phyloP scores from a whole-genome alignment of 2,888 invertebrate genomes.

The Mesochorus sp. region DNA sequence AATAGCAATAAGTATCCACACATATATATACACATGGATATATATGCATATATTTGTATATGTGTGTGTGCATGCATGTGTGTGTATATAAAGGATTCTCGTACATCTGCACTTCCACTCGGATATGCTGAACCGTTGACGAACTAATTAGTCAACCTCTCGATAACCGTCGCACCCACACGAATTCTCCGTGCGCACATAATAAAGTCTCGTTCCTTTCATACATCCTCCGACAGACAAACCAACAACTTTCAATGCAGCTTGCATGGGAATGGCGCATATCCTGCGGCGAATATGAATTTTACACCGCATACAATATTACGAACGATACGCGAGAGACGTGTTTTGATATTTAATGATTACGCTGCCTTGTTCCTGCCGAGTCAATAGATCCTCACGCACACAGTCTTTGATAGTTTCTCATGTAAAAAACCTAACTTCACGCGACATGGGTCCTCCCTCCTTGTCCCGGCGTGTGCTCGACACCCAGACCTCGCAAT shows the following conservation, averaged over 20 bases:
- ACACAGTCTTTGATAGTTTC: constrained; percentile 8
- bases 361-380: background rate
- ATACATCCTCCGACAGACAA: background rate
- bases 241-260: constrained; percentile 4
- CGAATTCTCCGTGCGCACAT: background rate
- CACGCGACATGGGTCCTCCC: too few relatives aligned
- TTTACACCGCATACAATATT: background rate
- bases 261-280: background rate
- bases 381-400: constrained; percentile 7
- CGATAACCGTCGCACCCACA: too few relatives aligned
- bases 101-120: background rate
- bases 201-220: background rate
- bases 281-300: background rate
- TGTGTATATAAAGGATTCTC: background rate
- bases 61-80: too few relatives aligned
- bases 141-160: constrained; percentile 54
- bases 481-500: constrained; percentile 7
- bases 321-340: background rate
- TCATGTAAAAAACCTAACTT: background rate
- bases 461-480: background rate
- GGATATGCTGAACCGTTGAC: constrained; percentile 38
- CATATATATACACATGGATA: too few relatives aligned
- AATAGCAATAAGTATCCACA: background rate
- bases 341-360: constrained; percentile 7
- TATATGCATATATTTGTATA: too few relatives aligned